Conservation (phyloP, 2,113 vertebrate genomes). For the Hemiscyllium ocellatum region DNA sequence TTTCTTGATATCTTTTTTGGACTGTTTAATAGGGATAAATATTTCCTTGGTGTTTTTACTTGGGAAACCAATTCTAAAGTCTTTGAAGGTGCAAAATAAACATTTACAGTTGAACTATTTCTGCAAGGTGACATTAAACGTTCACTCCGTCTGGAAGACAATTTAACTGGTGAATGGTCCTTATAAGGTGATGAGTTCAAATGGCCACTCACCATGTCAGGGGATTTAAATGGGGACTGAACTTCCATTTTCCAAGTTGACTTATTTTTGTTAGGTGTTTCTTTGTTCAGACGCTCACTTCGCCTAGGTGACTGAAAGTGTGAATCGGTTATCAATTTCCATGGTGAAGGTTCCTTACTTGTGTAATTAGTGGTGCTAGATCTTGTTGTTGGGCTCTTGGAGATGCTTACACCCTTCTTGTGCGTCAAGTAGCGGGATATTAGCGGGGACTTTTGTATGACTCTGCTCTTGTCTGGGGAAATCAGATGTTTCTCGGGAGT, state of each 20-base stretch:
- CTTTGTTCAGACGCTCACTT: constrained; percentile 39
- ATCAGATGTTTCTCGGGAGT: constrained; percentile 44
- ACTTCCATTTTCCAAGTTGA: constrained; percentile 44
- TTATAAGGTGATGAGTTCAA: background rate
- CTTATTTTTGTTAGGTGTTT: constrained; percentile 47
- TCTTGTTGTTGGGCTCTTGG: constrained; percentile 44
- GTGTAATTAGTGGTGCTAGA: constrained; percentile 42
- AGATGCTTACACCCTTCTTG: constrained; percentile 18
- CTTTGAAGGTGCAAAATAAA: background rate
- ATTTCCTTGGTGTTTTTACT: background rate
- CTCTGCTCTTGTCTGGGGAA: constrained; percentile 40
- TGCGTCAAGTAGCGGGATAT: constrained; percentile 31
- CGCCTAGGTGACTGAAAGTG: constrained; percentile 48
- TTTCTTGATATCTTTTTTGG: background rate
- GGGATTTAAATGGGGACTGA: constrained; percentile 33
- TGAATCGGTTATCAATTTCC: constrained; percentile 39
- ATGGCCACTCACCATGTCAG: background rate
- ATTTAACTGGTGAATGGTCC: background rate
- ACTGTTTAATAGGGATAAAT: background rate
- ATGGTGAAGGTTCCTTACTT: constrained; percentile 43
- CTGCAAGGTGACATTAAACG: background rate
- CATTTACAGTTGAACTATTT: background rate
- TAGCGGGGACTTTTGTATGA: constrained; percentile 46
- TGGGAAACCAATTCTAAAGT: background rate
- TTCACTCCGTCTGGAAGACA: background rate